phyloP scores from a whole-genome alignment of 2,888 invertebrate species.

The Prostheceraeus crozeri region DNA sequence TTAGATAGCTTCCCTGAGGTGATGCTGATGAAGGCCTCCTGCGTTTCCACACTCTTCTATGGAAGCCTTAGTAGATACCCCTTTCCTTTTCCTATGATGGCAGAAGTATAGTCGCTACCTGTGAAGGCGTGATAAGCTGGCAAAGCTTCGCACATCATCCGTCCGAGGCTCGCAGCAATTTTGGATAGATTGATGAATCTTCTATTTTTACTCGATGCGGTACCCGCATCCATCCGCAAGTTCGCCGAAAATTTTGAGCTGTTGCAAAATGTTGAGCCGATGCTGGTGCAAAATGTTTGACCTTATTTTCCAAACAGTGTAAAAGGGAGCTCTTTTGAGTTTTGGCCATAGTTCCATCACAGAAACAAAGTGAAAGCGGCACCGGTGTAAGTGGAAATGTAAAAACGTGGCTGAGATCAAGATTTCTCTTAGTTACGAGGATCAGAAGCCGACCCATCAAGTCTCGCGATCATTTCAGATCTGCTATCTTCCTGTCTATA shows the following conservation, averaged over 20 bases:
- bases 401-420: background rate
- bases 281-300: too few species aligned
- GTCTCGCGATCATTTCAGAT: background rate
- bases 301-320: too few species aligned
- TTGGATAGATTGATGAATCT: slow-evolving; percentile 24
- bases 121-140: slow-evolving; percentile 31
- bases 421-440: background rate
- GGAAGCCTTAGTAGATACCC: slow-evolving; percentile 11
- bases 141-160: slow-evolving; percentile 23
- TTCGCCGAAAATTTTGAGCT: too few species aligned
- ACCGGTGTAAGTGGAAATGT: slow-evolving; percentile 11
- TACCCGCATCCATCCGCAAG: slow-evolving; percentile 23
- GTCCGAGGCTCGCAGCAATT: slow-evolving; percentile 16
- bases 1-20: too few species aligned
- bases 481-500: background rate
- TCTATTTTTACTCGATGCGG: slow-evolving; percentile 23
- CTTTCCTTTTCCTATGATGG: slow-evolving; percentile 27
- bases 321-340: background rate
- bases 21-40: slow-evolving; percentile 25
- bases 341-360: slow-evolving; percentile 14
- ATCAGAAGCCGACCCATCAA: slow-evolving; percentile 3
- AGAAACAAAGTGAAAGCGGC: background rate
- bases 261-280: too few species aligned
- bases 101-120: slow-evolving; percentile 24
- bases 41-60: slow-evolving; percentile 20